Evolutionary conservation across 2,797 vertebrate species (phyloP).

Genomic region (Glossophaga mutica): DNA sequence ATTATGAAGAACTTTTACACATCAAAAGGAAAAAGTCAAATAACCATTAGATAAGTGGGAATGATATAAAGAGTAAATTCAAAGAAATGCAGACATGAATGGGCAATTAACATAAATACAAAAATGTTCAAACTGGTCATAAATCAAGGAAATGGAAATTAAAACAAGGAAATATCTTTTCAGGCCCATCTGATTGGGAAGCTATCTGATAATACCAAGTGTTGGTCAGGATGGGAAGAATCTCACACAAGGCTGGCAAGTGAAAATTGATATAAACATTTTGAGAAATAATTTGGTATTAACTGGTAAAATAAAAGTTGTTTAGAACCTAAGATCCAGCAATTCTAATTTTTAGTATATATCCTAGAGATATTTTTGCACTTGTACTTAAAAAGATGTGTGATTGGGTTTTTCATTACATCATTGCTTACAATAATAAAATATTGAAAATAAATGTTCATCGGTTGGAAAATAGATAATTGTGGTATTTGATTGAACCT

Average conservation of each 20-base stretch:
- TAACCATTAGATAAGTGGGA: neutral
- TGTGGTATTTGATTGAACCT: neutral
- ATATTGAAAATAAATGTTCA: neutral
- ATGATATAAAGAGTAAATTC: neutral
- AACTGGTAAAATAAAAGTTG: neutral
- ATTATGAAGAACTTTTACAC: neutral
- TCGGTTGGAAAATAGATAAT: neutral
- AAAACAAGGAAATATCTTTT: neutral
- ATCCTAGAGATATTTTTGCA: neutral
- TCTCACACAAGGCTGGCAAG: neutral
- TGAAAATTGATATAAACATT: neutral
- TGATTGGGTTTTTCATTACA: neutral
- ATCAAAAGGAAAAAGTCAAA: conserved; percentile 2
- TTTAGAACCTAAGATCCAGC: neutral
- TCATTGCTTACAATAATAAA: neutral
- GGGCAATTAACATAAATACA: neutral
- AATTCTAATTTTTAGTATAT: neutral
- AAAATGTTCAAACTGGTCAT: neutral
- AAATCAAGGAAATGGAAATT: neutral
- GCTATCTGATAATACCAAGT: neutral
- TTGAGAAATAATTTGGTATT: neutral
- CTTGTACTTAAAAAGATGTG: neutral
- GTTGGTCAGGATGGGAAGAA: neutral
- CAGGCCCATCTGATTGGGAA: neutral
- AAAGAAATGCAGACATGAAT: neutral